These are phyloP conservation scores for Metalampra italica DNA, from an alignment of 2,888 invertebrate genomes.

Conservation along the genomic window DNA sequence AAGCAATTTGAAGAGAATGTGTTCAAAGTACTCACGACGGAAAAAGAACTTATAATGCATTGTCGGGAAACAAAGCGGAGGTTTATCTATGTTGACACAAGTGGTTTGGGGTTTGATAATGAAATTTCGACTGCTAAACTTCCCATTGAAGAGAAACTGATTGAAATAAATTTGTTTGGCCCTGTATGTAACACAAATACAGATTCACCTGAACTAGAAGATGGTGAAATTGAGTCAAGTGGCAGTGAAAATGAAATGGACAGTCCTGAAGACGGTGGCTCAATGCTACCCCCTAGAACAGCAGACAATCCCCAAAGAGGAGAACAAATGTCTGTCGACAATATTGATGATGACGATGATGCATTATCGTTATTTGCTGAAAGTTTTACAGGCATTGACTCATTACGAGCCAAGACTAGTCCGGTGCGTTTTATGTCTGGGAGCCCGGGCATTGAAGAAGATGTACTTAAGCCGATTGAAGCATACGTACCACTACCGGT, in stretches of 20 bases:
- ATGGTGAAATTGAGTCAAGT: too few relatives aligned
- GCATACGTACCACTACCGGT: constrained; percentile 45
- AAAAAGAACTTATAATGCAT: constrained; percentile 30
- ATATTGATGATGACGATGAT: constrained; percentile 49
- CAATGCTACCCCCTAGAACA: not conserved
- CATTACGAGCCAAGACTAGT: constrained; percentile 26
- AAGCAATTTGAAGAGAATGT: constrained; percentile 27
- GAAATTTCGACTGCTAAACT: not conserved
- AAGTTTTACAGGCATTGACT: constrained; percentile 57
- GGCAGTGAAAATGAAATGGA: not conserved
- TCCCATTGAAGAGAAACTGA: not conserved
- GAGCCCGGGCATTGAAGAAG: not conserved
- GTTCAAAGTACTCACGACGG: constrained; percentile 32
- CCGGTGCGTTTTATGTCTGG: constrained; percentile 11
- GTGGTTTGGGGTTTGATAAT: not conserved
- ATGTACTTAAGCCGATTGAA: constrained; percentile 16
- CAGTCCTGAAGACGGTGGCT: not conserved
- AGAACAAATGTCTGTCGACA: constrained; percentile 15
- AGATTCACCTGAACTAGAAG: too few relatives aligned
- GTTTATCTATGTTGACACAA: constrained; percentile 6
- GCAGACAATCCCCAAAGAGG: not conserved
- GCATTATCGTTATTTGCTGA: constrained; percentile 61
- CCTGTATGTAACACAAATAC: too few relatives aligned
- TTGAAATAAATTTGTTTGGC: not conserved
- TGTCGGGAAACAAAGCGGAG: constrained; percentile 28